Percentiles rank a stretch among this genome's conserved stretches.
Evolutionary conservation across 2,888 invertebrate species (phyloP).

Genomic region (Alcis repandata): DNA sequence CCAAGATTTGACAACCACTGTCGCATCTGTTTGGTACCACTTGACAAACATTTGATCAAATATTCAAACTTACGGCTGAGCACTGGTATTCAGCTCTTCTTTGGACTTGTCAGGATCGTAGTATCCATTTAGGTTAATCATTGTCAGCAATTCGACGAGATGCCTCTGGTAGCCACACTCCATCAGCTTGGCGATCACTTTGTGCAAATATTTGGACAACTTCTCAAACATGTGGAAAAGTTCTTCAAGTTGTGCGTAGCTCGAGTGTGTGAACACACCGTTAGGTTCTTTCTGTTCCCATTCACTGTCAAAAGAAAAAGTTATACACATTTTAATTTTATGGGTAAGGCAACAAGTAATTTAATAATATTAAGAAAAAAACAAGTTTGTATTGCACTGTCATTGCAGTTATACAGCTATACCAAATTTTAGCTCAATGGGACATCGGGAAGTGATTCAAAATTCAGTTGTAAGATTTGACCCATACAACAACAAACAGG

Average conservation of each 20-base stretch:
- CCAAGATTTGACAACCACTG: neutral
- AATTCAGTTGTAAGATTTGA: no score
- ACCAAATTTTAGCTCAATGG: no score
- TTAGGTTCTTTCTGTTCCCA: conserved; percentile 84
- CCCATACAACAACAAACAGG: no score
- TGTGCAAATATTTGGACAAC: conserved; percentile 87
- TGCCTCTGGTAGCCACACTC: conserved; percentile 90
- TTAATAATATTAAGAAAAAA: no score
- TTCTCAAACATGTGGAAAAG: conserved; percentile 88
- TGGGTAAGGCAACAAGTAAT: no score
- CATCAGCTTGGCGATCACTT: conserved; percentile 87
- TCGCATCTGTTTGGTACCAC: neutral
- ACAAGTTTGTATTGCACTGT: no score
- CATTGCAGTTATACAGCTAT: no score
- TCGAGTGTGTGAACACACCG: conserved; percentile 85
- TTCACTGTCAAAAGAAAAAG: conserved; percentile 71
- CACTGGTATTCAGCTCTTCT: conserved; percentile 61
- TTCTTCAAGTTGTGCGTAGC: conserved; percentile 85
- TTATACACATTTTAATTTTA: no score
- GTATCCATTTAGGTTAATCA: conserved; percentile 89
- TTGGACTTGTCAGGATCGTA: conserved; percentile 76
- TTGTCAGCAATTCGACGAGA: conserved; percentile 88
- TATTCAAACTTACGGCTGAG: conserved; percentile 46
- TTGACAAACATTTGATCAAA: conserved; percentile 8
- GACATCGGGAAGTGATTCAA: no score